Conservation (phyloP, 1,140 invertebrate genomes). For the Drosophila miranda region DNA sequence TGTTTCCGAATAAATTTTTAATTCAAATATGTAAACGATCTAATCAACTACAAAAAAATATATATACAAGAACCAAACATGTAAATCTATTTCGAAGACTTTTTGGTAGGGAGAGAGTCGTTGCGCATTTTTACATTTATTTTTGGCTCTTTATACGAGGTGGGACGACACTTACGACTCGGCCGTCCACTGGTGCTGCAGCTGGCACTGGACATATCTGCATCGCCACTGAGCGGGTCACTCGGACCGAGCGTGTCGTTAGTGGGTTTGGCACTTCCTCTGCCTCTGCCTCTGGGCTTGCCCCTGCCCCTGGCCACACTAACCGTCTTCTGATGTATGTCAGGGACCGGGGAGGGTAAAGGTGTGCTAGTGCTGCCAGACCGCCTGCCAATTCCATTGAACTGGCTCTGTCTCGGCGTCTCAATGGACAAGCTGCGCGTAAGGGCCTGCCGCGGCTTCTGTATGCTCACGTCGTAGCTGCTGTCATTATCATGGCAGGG, state of each 20-base stretch:
- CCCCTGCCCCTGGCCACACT: neutral
- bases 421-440: too few species aligned
- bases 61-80: neutral
- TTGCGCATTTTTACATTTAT: slow-evolving; percentile 41
- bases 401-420: neutral
- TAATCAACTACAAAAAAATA: neutral
- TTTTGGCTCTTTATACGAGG: slow-evolving; percentile 38
- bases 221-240: neutral
- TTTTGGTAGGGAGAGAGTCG: neutral
- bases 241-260: too few species aligned
- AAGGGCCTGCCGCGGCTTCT: too few species aligned
- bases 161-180: slow-evolving; percentile 46
- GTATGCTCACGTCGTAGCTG: too few species aligned
- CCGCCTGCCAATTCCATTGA: neutral
- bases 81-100: neutral
- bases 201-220: neutral
- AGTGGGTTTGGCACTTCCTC: neutral
- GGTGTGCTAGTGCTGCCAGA: slow-evolving; percentile 23
- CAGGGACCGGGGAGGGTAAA: too few species aligned
- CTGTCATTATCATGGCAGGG: too few species aligned
- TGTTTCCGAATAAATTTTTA: slow-evolving; percentile 24
- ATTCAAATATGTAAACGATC: neutral
- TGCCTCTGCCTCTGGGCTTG: neutral
- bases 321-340: neutral
- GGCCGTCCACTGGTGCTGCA: slow-evolving; percentile 14